A percentile compares a stretch with the other conserved stretches of the same genome.
Conservation (phyloP, 2,888 invertebrate genomes). For the Macaria notata region DNA sequence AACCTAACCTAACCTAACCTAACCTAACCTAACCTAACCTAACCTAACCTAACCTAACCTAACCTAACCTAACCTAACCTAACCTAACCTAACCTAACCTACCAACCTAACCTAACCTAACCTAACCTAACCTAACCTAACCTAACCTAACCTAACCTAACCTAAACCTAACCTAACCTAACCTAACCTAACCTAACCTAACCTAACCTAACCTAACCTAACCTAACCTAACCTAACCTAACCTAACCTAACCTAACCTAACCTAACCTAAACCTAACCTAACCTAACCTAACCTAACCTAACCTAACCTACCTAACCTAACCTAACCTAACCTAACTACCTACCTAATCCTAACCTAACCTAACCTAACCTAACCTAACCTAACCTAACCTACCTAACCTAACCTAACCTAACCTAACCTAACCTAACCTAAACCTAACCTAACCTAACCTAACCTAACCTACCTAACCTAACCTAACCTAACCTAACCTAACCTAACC, state of each 20-base stretch:
- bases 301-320: constrained; percentile 25
- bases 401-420: no score
- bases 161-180: constrained; percentile 18
- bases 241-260: constrained; percentile 9
- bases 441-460: no score
- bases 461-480: no score
- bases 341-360: constrained; percentile 22
- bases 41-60: constrained; percentile 14
- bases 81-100: constrained; percentile 9
- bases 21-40: constrained; percentile 4
- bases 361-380: constrained; percentile 26
- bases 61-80: constrained; percentile 10
- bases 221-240: constrained; percentile 20
- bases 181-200: constrained; percentile 21
- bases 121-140: constrained; percentile 20
- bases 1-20: constrained; percentile 13
- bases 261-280: constrained; percentile 22
- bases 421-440: background rate
- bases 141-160: constrained; percentile 22
- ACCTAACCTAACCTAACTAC: constrained; percentile 23
- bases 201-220: constrained; percentile 18
- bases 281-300: constrained; percentile 8
- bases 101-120: constrained; percentile 14
- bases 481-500: no score
- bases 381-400: background rate